Conservation (phyloP, 2,888 invertebrate species). For the Pherbina coryleti region DNA sequence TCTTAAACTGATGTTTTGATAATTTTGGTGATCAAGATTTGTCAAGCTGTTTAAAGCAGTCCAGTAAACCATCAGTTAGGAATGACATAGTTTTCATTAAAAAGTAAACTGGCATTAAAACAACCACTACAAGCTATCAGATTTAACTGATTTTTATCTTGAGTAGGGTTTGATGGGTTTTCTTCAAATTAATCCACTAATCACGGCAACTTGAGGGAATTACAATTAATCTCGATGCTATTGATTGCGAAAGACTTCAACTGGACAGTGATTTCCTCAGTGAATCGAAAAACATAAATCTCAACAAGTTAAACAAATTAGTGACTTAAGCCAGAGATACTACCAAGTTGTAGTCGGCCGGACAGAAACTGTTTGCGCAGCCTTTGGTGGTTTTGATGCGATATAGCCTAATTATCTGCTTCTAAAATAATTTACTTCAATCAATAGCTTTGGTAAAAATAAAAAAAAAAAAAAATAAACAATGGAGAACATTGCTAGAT, state of each 20-base stretch:
- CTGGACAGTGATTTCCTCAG: not conserved
- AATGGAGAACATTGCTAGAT: not conserved
- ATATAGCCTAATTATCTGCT: constrained; percentile 54
- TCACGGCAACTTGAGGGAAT: not conserved
- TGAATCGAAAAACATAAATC: constrained; percentile 41
- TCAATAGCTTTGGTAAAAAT: not conserved
- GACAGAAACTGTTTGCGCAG: not conserved
- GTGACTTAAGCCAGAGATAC: constrained; percentile 12
- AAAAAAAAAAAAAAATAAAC: not conserved
- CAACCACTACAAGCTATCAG: not conserved
- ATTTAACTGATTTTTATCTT: constrained; percentile 54
- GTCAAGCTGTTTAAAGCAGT: not conserved
- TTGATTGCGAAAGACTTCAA: not conserved
- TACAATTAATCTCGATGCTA: constrained; percentile 10
- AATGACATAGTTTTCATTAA: not conserved
- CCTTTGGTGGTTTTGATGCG: not conserved
- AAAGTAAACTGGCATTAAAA: not conserved
- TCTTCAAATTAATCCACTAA: constrained; percentile 53
- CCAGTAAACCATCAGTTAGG: no score
- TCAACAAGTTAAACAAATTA: constrained; percentile 50
- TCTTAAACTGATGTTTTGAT: not conserved
- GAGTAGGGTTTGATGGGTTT: constrained; percentile 65
- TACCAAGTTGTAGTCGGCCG: not conserved
- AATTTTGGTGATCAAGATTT: constrained; percentile 5
- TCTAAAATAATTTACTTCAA: constrained; percentile 46